Evolutionary conservation across 92 coral and sea anemone genomes (phyloP).

Genomic region (Phenganax marumi): DNA sequence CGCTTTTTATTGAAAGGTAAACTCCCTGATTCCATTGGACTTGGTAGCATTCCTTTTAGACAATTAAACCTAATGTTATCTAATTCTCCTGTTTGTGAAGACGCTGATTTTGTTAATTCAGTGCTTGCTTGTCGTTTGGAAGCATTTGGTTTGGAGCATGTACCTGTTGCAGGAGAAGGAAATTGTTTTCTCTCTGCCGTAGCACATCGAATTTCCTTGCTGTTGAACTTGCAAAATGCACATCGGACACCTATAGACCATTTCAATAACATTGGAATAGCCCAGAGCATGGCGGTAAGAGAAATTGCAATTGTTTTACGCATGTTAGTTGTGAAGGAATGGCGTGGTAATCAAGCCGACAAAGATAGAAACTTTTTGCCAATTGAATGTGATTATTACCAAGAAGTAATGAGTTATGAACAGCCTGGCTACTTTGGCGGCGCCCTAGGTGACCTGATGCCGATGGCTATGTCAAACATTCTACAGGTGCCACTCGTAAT

Average conservation of each 20-base stretch:
- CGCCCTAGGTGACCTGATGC: constrained; percentile 54
- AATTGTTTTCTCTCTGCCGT: constrained; percentile 50
- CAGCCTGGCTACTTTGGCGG: constrained; percentile 33
- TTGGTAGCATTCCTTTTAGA: constrained; percentile 14
- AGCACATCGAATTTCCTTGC: constrained; percentile 6
- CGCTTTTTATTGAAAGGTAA: constrained; percentile 25
- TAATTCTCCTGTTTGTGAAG: not conserved
- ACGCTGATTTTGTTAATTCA: not conserved
- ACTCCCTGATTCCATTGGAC: constrained; percentile 49
- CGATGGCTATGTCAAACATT: constrained; percentile 45
- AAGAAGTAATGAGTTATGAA: constrained; percentile 23
- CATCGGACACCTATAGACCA: not conserved
- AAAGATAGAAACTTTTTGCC: constrained; percentile 41
- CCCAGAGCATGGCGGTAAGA: constrained; percentile 16
- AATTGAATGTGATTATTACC: constrained; percentile 1
- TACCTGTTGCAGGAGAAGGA: constrained; percentile 47
- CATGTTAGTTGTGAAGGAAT: constrained; percentile 40
- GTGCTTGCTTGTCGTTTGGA: constrained; percentile 34
- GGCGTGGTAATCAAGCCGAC: constrained; percentile 24
- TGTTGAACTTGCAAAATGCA: constrained; percentile 17
- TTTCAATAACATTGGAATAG: constrained; percentile 32
- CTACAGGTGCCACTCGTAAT: not conserved
- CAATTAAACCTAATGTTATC: not conserved
- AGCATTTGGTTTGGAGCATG: constrained; percentile 37
- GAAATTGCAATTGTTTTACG: constrained; percentile 35